Evolutionary conservation across 2,888 invertebrate genomes (phyloP).

Genomic region (Molorchus minor): DNA sequence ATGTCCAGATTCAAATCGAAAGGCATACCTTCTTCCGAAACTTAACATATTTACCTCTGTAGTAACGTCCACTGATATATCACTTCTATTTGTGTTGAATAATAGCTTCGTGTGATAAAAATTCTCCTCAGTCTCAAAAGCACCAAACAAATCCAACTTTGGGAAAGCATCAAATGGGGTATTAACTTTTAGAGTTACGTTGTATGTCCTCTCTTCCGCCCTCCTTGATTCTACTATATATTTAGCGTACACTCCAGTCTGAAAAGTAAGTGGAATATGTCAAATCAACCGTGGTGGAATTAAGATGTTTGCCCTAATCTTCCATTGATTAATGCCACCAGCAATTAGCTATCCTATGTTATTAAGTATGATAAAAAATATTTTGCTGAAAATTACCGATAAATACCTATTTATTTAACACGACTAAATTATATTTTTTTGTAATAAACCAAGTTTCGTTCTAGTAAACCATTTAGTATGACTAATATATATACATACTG

Average conservation of each 20-base stretch:
- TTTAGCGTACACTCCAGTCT: constrained; percentile 64
- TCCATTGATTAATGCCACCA: too few relatives aligned
- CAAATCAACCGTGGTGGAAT: too few relatives aligned
- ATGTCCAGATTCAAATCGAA: constrained; percentile 45
- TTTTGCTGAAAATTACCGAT: too few relatives aligned
- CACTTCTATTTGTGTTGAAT: constrained; percentile 64
- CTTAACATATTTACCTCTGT: constrained; percentile 64
- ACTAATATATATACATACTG: too few relatives aligned
- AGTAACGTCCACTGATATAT: constrained; percentile 64
- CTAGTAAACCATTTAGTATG: too few relatives aligned
- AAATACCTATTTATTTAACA: too few relatives aligned
- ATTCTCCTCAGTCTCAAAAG: constrained; percentile 58
- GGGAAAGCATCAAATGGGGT: constrained; percentile 67
- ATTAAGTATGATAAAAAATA: too few relatives aligned
- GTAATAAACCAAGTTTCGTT: too few relatives aligned
- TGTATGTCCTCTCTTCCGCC: constrained; percentile 57
- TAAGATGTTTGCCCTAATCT: too few relatives aligned
- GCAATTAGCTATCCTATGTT: too few relatives aligned
- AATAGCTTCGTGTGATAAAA: constrained; percentile 65
- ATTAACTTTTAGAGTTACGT: constrained; percentile 64
- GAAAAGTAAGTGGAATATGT: constrained; percentile 39
- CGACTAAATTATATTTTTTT: too few relatives aligned
- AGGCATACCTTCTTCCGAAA: constrained; percentile 43
- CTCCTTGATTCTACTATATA: constrained; percentile 63
- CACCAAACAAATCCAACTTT: constrained; percentile 60